Evolutionary conservation across 2,113 vertebrate species (phyloP).

Genomic region (Nibea coibor): DNA sequence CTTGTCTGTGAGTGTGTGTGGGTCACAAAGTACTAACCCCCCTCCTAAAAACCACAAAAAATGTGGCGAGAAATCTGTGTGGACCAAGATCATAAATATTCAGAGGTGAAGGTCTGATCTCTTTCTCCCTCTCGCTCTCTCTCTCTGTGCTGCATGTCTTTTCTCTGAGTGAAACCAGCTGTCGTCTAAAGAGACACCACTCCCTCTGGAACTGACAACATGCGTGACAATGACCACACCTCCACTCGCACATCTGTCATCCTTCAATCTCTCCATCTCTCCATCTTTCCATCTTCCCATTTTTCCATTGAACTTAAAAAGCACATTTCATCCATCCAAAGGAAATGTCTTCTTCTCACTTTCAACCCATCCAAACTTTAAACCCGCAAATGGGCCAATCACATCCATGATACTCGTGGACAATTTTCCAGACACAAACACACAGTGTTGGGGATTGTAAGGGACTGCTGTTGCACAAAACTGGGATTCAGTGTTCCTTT

Average conservation of each 20-base stretch:
- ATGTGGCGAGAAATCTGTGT: conserved; percentile 75
- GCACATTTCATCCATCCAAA: background rate
- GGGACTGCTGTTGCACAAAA: conserved; percentile 52
- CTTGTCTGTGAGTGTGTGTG: conserved; percentile 47
- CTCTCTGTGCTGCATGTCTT: conserved; percentile 53
- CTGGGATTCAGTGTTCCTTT: conserved; percentile 59
- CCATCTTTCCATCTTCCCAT: conserved; percentile 2
- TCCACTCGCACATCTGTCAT: conserved; percentile 72
- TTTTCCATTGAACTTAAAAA: conserved; percentile 41
- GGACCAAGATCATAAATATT: conserved; percentile 80
- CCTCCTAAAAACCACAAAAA: conserved; percentile 68
- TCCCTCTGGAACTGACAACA: conserved; percentile 75
- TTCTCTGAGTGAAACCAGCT: conserved; percentile 79
- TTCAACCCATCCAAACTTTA: conserved; percentile 13
- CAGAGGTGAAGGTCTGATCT: conserved; percentile 75
- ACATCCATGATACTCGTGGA: conserved; percentile 10
- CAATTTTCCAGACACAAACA: conserved; percentile 49
- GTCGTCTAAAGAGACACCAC: conserved; percentile 66
- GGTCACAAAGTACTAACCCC: conserved; percentile 59
- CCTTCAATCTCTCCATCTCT: conserved; percentile 63
- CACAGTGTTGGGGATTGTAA: conserved; percentile 31
- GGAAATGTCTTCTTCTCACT: conserved; percentile 31
- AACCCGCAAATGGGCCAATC: conserved; percentile 13
- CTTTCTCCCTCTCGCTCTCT: conserved; percentile 34
- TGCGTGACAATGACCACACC: conserved; percentile 75